phyloP scores from a whole-genome alignment of 2,113 vertebrate genomes.

The Oenanthe melanoleuca region DNA sequence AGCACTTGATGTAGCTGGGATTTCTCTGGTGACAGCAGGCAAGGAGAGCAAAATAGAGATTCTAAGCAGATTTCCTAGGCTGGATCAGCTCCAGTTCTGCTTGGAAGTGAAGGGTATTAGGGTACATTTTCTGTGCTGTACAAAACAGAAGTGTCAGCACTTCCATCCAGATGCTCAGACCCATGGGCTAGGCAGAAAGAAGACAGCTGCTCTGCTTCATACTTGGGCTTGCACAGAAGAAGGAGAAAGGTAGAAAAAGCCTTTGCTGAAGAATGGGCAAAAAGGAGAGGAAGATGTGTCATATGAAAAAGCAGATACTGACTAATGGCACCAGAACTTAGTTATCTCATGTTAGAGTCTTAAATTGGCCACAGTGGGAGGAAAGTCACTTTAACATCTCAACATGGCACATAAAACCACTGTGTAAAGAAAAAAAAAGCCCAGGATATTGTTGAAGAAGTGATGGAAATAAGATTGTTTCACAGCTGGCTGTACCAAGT shows the following conservation, averaged over 20 bases:
- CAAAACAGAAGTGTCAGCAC: constrained; percentile 43
- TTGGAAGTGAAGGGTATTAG: constrained; percentile 61
- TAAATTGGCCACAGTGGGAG: constrained; percentile 23
- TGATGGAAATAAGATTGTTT: background rate
- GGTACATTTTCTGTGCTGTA: constrained; percentile 25
- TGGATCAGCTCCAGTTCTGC: constrained; percentile 58
- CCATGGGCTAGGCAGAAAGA: constrained; percentile 26
- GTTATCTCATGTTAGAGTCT: background rate
- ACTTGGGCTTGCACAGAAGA: background rate
- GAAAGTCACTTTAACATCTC: constrained; percentile 27
- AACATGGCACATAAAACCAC: constrained; percentile 3
- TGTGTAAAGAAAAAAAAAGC: background rate
- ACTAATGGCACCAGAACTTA: background rate
- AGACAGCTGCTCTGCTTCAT: constrained; percentile 33
- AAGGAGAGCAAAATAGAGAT: constrained; percentile 60
- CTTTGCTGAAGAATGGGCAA: background rate
- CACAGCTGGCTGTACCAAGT: background rate
- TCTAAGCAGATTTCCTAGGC: constrained; percentile 59
- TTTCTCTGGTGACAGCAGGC: constrained; percentile 58
- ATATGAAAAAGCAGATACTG: background rate
- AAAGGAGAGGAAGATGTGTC: background rate
- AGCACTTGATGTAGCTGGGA: constrained; percentile 52
- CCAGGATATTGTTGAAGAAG: background rate
- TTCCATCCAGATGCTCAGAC: constrained; percentile 50
- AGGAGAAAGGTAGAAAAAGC: background rate